Conservation (phyloP, 2,113 vertebrate species). For the Panthera tigris region DNA sequence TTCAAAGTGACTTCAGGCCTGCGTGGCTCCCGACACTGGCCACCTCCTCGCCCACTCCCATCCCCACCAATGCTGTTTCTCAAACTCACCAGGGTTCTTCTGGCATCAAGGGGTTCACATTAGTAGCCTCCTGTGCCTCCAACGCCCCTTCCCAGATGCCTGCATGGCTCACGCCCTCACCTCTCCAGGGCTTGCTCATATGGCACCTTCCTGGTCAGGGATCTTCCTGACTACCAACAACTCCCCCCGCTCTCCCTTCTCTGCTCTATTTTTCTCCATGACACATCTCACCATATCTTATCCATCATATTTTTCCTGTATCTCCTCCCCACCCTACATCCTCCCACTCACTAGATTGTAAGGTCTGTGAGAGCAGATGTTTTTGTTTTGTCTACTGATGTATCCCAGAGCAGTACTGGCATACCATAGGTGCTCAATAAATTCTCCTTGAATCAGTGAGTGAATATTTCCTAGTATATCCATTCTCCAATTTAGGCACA, state of each 20-base stretch:
- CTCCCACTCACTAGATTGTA: background rate
- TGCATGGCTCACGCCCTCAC: background rate
- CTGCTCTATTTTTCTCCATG: background rate
- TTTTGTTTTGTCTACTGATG: background rate
- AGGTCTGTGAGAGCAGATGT: background rate
- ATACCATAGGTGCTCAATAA: background rate
- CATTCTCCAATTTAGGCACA: background rate
- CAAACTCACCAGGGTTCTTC: background rate
- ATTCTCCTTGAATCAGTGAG: background rate
- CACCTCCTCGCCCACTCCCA: no score
- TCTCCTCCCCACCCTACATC: background rate
- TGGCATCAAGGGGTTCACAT: background rate
- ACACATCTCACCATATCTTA: background rate
- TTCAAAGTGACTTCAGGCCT: background rate
- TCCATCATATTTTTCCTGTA: background rate
- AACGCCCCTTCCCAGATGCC: accelerated
- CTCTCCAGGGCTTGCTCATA: background rate
- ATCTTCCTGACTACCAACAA: background rate
- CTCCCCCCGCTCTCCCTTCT: background rate
- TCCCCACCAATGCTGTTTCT: background rate
- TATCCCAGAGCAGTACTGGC: background rate
- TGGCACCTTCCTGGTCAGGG: background rate
- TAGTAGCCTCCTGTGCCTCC: no score
- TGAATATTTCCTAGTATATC: background rate
- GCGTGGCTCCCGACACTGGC: background rate